A percentile compares a stretch with the other conserved stretches of the same genome.
Conservation (phyloP, 2,113 vertebrate species). For the Salvator merianae region DNA sequence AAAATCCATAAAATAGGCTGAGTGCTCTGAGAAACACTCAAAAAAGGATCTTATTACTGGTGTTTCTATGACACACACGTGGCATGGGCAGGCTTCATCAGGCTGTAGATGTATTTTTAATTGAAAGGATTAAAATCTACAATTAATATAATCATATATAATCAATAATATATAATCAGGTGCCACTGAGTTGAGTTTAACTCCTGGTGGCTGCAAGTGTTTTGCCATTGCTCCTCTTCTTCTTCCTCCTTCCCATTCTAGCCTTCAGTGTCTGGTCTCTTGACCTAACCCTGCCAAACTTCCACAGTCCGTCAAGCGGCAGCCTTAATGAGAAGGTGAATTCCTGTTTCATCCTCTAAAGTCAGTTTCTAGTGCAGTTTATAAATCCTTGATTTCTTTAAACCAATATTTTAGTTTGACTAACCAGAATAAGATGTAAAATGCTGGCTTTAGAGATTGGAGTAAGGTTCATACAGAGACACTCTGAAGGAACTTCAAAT, state of each 20-base stretch:
- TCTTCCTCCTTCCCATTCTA: too few species aligned
- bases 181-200: too few species aligned
- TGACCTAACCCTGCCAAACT: too few species aligned
- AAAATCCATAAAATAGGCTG: not conserved
- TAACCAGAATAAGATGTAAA: not conserved
- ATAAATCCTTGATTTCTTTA: not conserved
- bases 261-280: too few species aligned
- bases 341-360: not conserved
- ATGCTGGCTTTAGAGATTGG: not conserved
- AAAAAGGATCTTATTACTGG: not conserved
- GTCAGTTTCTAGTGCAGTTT: not conserved
- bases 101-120: not conserved
- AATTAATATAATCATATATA: not conserved
- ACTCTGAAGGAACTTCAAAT: too few species aligned
- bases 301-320: too few species aligned
- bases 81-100: not conserved
- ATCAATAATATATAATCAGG: too few species aligned
- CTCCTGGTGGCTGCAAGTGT: too few species aligned
- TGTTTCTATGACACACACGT: not conserved
- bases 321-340: too few species aligned
- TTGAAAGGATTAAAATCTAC: not conserved
- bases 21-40: not conserved
- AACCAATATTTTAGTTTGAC: not conserved
- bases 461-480: not conserved
- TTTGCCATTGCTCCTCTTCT: too few species aligned